Evolutionary conservation across 1,140 invertebrate genomes (phyloP), one percentile per base, ranked within the genome.

Genomic region (Drosophila tani): DNA sequence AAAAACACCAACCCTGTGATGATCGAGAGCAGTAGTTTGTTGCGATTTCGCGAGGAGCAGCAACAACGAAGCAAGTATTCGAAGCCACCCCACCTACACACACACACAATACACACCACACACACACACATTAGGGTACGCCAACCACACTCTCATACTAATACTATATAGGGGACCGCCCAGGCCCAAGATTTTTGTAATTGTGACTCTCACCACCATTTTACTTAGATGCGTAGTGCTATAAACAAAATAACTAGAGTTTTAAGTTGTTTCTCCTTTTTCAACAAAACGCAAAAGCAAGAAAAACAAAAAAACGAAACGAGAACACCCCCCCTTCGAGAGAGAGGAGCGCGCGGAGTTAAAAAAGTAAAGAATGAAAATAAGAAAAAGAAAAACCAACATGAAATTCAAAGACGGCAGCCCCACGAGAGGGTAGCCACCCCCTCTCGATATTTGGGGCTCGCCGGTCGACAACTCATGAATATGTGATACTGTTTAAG

Each of bases 401-500:
- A 90, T 90, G 85, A 90, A 90, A 90, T 90, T 90, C 85, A 85
- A 90, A 85, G 85, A 85, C 79, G 85, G 58, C 79, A 74, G 76
- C 70, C 77, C 66, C 76, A 71, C 64, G 29, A 45, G 19, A 5
- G 53, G n/a, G n/a, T n/a, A n/a, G 53, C 9, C 4, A 27, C 55
- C 62, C 49, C 38, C 51, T 21, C 32, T 38, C 35, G 70, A 64
- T 81, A 35, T 82, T 75, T 40, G 51, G 77, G 75, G 70, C 78
- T 78, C 63, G 85, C 78, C 67, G 78, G 85, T 90, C 85, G 85
- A 90, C 85, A 90, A 90, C 85, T 90, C 85, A 90, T 90, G 85
- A 90, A 90, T 90, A 90, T 90, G 85, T 90, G 85, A 90, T 90
- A 90, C 85, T 90, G 85, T 90, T 90, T 90, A 90, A 90, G 85